Evolutionary conservation across 2,113 vertebrate species (phyloP).

Genomic region (Neolamprologus sp.): DNA sequence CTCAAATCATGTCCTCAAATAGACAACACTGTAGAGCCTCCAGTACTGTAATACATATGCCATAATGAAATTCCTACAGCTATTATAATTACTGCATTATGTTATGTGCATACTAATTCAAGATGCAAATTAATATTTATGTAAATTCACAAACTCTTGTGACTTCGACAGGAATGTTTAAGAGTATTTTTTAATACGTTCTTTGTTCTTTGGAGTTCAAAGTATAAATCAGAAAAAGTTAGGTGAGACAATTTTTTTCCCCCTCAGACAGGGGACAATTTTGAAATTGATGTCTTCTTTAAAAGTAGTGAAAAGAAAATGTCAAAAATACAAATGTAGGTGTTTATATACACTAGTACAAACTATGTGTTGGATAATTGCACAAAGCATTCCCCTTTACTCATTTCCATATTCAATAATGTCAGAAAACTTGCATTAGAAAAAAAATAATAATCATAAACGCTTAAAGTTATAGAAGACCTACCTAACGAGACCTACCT

Average conservation of each 20-base stretch:
- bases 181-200: not conserved
- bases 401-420: not conserved
- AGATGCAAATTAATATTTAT: not conserved
- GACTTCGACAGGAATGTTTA: not conserved
- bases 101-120: not conserved
- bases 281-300: not conserved
- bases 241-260: not conserved
- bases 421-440: not conserved
- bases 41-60: not conserved
- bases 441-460: not conserved
- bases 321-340: not conserved
- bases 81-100: not conserved
- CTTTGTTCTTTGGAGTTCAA: not conserved
- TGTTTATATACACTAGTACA: not conserved
- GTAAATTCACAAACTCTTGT: not conserved
- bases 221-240: not conserved
- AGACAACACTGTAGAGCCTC: not conserved
- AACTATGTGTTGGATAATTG: not conserved
- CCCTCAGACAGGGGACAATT: accelerated
- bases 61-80: not conserved
- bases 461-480: not conserved
- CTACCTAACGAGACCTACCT: accelerated
- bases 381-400: not conserved
- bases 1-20: not conserved
- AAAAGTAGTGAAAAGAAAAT: not conserved